Evolutionary conservation across 1,140 invertebrate genomes (phyloP), one percentile per base, ranked within the genome.

Genomic region (Triops cancriformis): DNA sequence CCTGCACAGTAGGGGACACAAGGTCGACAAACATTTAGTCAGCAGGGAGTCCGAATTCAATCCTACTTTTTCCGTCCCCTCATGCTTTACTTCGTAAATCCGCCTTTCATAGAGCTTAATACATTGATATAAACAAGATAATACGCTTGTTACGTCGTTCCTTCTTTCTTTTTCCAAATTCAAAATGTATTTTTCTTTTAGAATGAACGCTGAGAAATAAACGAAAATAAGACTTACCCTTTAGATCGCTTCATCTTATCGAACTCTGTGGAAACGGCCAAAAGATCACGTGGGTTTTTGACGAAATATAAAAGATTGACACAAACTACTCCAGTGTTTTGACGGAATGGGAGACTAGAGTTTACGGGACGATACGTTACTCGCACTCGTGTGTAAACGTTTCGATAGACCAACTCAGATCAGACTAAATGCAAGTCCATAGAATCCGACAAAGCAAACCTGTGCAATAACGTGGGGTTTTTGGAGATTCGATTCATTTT

Each of bases 1-100:
- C 51, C 51, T 64, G 51, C 51, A 37, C 31, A 37, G 43, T 45
- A 45, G 11, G 51, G 23, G 51, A 64, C 51, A 64, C 51, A 64
- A 64, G 51, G 51, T 64, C 51, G 51, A 64, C 51, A 64, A 64
- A 64, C 51, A 64, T 64, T 64, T 64, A 64, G 51, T 64, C 51
- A 64, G 51, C 51, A 64, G n/a, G 31, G 31, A 37, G 2, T 37
- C 7, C 31, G 31, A 37, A 37, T 37, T 37, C 31, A 37, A 37
- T 37, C 31, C 31, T 37, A 37, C 31, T 2, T 37, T 37, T 37
- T 37, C 31, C 31, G 7, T 37, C 31, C 31, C 31, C 51, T 64
- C 10, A 64, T n/a, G 23, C 51, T 64, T 64, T 18, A 64, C 51
- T 18, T 4, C 23, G 14, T 18, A 14, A n/a, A 64, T 64, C 14